Base-by-base conservation (phyloP, 1,140 invertebrate species). In the Drosophila quadrilineata region DNA sequence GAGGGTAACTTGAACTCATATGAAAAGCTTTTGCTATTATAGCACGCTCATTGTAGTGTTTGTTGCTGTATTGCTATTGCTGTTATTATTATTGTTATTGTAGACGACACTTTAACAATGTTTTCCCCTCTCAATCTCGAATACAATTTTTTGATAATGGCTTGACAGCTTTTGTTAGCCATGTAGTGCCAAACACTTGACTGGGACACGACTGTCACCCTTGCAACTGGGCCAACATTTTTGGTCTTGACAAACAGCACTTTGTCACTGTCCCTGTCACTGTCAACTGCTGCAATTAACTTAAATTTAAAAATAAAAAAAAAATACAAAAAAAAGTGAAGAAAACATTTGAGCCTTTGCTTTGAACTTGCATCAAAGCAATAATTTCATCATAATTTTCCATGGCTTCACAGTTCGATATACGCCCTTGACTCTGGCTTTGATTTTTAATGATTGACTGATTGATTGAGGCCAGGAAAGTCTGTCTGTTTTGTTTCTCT, bases 1-100 rank as follows among this genome's bases (percentile, higher is more conserved):
- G 21, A 41, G 17, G n/a, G 38, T 31, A 60, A 66, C 63, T 66
- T 53, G 66, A 69, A 72, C 69, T 76, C 68, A 50, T 72, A 69
- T 80, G 76, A 80, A 84, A 77, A 82, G 76, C 76, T 84, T 73
- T 69, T 71, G 73, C 77, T 60, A 82, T 82, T 82, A 77, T 82
- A 59, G 56, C 59, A 52, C 60, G 71, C 71, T 74, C 49, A 75
- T 80, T 80, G 75, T 73, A 40, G 58, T 33, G 33, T 52, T 63
- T 65, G 60, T 71, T 71, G 67, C 22, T 53, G 48, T 59, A 52
- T 69, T 77, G 73, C 68, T 84, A 80, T 80, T 80, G 72, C 84
- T 80, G 76, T 76, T 80, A 68, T 69, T 73, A 76, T 75, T 72
- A 80, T 80, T 84, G 72, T 80, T 80, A 80, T 84, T 80, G 76